These are phyloP conservation scores for Lepidurus apus DNA, from an alignment of 1,140 invertebrate genomes.

Conservation along the genomic window DNA sequence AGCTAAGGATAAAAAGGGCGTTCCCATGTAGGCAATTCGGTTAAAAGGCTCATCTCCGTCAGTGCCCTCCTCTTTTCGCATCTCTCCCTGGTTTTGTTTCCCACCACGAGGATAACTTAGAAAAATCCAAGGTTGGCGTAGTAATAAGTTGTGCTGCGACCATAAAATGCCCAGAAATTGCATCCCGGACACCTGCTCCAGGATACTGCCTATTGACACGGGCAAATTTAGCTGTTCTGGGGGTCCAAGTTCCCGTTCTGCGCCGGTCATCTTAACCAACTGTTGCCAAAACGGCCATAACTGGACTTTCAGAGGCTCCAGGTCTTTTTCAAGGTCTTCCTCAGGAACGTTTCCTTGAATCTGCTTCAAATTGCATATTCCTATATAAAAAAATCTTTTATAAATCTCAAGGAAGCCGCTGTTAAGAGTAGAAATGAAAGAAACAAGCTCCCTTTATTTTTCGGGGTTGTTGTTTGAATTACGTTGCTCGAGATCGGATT, in stretches of 20 bases:
- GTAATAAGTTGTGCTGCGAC: neutral
- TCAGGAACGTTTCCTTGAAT: neutral
- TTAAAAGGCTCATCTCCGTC: neutral
- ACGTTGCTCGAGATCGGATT: neutral
- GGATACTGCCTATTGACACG: neutral
- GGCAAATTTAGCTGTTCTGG: neutral
- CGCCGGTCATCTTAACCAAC: neutral
- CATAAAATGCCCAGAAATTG: neutral
- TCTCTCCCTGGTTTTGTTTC: neutral
- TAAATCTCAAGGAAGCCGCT: too few relatives aligned
- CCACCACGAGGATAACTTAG: neutral
- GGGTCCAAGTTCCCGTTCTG: neutral
- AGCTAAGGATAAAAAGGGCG: neutral
- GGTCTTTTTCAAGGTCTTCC: neutral
- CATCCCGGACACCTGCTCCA: constrained; percentile 1
- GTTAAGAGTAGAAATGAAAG: too few relatives aligned
- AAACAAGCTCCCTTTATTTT: too few relatives aligned
- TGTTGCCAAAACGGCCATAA: constrained; percentile 8
- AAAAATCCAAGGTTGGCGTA: neutral
- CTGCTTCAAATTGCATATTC: neutral
- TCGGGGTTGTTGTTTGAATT: neutral
- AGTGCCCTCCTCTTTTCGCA: neutral
- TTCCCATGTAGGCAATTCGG: neutral
- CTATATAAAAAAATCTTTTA: neutral
- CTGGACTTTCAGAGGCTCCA: neutral